Evolutionary conservation across 1,140 invertebrate species (phyloP).

Genomic region (Cherax destructor): DNA sequence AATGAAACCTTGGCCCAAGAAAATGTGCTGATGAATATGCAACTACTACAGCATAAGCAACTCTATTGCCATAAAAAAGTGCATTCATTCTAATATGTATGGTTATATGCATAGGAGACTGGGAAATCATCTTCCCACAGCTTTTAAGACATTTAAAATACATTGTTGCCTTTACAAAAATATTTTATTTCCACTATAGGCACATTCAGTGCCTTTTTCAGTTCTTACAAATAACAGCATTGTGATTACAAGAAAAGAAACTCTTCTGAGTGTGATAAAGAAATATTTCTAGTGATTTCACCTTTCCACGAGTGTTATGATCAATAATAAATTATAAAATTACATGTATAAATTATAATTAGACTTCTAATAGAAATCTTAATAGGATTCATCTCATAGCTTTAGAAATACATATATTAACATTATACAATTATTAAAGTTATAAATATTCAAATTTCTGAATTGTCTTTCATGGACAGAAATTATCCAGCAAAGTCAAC

Average conservation of each 20-base stretch:
- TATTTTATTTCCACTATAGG: not conserved
- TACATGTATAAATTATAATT: not conserved
- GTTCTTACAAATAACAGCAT: not conserved
- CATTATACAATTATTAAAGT: not conserved
- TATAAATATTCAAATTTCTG: not conserved
- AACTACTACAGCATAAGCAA: too few species aligned
- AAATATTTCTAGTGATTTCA: not conserved
- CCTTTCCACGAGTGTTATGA: not conserved
- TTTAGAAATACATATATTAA: not conserved
- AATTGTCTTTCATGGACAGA: not conserved
- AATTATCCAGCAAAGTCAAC: not conserved
- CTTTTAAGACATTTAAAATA: not conserved
- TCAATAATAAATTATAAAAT: not conserved
- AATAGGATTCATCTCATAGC: not conserved
- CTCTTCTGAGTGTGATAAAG: not conserved
- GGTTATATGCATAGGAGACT: not conserved
- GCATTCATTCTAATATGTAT: too few species aligned
- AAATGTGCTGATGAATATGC: too few species aligned
- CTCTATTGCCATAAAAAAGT: too few species aligned
- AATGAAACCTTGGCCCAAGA: too few species aligned
- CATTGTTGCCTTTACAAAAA: slow-evolving; percentile 1
- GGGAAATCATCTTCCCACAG: not conserved
- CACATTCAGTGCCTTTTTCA: not conserved
- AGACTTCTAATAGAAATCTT: not conserved
- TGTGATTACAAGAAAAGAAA: not conserved